Percentiles rank a stretch among this genome's conserved stretches.
These are phyloP conservation scores for Taurulus bubalis DNA, from an alignment of 2,113 vertebrate genomes.

Conservation along the genomic window DNA sequence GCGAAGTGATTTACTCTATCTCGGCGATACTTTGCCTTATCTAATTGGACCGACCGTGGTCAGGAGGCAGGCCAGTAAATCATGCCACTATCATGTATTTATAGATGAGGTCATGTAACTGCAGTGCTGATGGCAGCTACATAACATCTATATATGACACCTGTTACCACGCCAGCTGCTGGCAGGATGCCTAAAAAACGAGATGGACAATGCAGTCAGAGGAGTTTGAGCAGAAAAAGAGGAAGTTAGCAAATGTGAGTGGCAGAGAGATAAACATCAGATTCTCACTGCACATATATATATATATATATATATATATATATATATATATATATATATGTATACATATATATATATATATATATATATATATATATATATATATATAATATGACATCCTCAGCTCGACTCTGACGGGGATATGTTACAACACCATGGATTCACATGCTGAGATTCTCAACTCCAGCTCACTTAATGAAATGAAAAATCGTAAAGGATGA, in stretches of 20 bases:
- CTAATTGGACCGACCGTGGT: conserved; percentile 50
- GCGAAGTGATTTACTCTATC: conserved; percentile 42
- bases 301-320: too few species aligned
- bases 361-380: too few species aligned
- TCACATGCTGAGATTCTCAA: conserved; percentile 16
- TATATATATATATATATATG: too few species aligned
- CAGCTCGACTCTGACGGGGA: conserved; percentile 8
- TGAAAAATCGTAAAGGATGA: conserved; percentile 9
- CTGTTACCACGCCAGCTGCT: conserved; percentile 55
- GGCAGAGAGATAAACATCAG: conserved; percentile 3
- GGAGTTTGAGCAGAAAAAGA: neutral
- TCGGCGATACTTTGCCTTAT: conserved; percentile 48
- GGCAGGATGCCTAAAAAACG: conserved; percentile 26
- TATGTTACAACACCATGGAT: conserved; percentile 9
- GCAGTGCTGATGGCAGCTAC: conserved; percentile 41
- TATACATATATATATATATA: too few species aligned
- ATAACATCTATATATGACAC: conserved; percentile 56
- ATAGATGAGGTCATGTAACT: conserved; percentile 62
- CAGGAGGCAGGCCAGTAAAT: conserved; percentile 53
- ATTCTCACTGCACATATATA: neutral
- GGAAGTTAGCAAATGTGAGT: neutral
- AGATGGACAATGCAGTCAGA: neutral
- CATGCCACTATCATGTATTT: conserved; percentile 62
- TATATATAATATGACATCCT: conserved; percentile 3
- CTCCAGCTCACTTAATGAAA: conserved; percentile 8